Evolutionary conservation across 1,140 invertebrate species (phyloP), one percentile per base, ranked within the genome.

Genomic region (Lethrus apterus): DNA sequence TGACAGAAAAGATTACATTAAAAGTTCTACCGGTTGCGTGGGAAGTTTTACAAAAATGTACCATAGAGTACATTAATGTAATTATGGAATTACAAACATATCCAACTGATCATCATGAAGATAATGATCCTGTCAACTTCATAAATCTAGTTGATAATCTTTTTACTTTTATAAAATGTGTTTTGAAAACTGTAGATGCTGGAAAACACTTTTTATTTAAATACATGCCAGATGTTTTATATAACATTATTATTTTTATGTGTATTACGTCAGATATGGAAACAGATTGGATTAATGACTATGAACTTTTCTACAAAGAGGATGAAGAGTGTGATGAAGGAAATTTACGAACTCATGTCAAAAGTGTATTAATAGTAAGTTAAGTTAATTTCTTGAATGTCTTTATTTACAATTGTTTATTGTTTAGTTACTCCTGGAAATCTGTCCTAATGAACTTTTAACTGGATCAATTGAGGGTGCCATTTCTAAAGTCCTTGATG

Each of bases 191-290:
- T 13, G 23, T 31, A 8, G 23, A 41, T 11, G 13, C 18, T 15
- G 35, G 26, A 8, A 13, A 24, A 18, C 14, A 26, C 14, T 41
- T 20, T 9, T 29, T 40, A 7, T 41, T 17, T 8, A 23, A 38
- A 19, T 18, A 30, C 17, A 11, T 48, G 11, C 29, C 23, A 10
- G 46, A 48, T 40, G 13, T 48, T 15, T 15, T 48, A 18, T 34
- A 29, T 19, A 20, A 41, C 10, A 19, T 42, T 14, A 30, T 48
- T 21, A 17, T 40, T 4, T 48, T 48, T 33, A 40, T 48, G 46
- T 24, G 15, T 21, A 33, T 48, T 26, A 34, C 46, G 0, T n/a
- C 20, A 19, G 46, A 48, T 13, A 17, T 33, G 5, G 35, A 48
- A 14, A 11, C 20, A 19, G 7, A 14, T 11, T 48, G 46, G 46